Base-by-base conservation (phyloP, 2,113 vertebrate species). In the Bubo blakistoni region DNA sequence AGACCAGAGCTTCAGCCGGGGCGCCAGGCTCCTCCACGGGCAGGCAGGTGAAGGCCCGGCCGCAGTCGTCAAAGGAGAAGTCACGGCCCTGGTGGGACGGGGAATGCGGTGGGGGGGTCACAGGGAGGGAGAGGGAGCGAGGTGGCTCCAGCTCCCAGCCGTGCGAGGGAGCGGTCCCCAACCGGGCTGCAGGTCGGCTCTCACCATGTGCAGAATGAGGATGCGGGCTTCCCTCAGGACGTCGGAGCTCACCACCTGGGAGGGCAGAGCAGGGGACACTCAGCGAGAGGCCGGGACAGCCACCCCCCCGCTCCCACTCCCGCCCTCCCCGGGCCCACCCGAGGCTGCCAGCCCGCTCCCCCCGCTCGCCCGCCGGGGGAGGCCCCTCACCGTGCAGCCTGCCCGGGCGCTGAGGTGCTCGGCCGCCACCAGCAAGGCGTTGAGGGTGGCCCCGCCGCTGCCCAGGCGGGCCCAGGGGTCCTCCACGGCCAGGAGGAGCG, bases 391-490 rank as follows among this genome's bases (percentile, higher is more conserved):
- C 1, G 99, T 99, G 96, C 97, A 97, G 61, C 99, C 99, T 0
- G 98, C 98, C 30, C 96, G 97, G 88, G 98, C 98, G 57, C 99
- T 99, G 96, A 99, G 98, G 95, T 99, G 99, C 72, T 99, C 99
- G 0, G 99, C 99, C 2, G 99, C 99, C 70, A 99, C 99, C 93
- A 99, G 98, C 88, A 99, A 96, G 4, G 99, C 99, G 20, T 99
- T 99, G 88, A 99, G 98, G 0, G 99, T 99, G 32, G 99, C 99
- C 29, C 99, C 99, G 5, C 99, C 99, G 8, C 99, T 99, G 92
- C 99, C 99, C 87, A 99, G 96, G 0, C 88, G 97, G 19, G 94
- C 97, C 97, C 98, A 98, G 0, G 99, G 99, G 93, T 99, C 99
- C 84, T 98, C 98, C 40, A 99, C 98, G 0, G 98, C 99, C 87